Evolutionary conservation across 2,113 vertebrate species (phyloP).

Genomic region (Grammomys dolichurus): DNA sequence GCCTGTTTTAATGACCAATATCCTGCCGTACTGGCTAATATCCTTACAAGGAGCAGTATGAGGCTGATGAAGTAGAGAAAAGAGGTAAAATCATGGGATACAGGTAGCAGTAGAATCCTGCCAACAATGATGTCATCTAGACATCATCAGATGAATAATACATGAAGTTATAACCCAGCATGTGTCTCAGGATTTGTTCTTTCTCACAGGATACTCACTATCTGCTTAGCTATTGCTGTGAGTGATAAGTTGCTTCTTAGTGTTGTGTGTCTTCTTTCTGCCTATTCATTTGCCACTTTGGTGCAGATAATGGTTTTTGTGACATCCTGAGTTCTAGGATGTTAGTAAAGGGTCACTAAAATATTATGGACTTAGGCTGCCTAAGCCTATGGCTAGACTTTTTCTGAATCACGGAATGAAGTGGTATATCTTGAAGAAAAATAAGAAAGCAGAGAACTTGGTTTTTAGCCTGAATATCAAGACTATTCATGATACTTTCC

Average conservation of each 20-base stretch:
- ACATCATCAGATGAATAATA: conserved; percentile 63
- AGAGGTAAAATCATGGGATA: background rate
- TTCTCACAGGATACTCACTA: conserved; percentile 51
- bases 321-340: background rate
- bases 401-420: conserved; percentile 54
- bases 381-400: background rate
- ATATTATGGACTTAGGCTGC: conserved; percentile 8
- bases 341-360: background rate
- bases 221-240: conserved; percentile 22
- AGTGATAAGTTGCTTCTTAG: conserved; percentile 11
- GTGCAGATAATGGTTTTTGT: conserved; percentile 59
- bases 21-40: conserved; percentile 43
- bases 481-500: background rate
- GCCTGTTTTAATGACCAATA: conserved; percentile 61
- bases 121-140: conserved; percentile 68
- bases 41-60: conserved; percentile 29
- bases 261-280: conserved; percentile 34
- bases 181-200: conserved; percentile 58
- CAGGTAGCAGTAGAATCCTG: conserved; percentile 7
- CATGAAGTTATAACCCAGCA: conserved; percentile 65
- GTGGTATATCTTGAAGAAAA: background rate
- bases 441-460: background rate
- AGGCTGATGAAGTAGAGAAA: conserved; percentile 40
- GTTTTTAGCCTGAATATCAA: background rate
- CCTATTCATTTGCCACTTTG: background rate